Conservation (phyloP, 2,113 vertebrate genomes). For the Egretta garzetta region DNA sequence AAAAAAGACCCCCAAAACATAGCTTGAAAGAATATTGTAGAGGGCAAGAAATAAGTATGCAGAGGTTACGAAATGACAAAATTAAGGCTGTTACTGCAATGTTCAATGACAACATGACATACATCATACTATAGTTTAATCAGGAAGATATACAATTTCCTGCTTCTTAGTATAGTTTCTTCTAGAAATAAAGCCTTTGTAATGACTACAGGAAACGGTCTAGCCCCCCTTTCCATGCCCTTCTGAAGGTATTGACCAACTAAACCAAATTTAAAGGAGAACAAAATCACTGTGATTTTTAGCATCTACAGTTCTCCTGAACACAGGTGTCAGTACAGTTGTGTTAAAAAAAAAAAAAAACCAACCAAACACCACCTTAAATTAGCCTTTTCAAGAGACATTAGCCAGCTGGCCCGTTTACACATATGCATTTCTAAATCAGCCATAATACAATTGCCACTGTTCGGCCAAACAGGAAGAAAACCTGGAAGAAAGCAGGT, state of each 20-base stretch:
- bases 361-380: neutral
- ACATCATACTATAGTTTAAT: neutral
- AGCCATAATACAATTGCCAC: neutral
- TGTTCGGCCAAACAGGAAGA: neutral
- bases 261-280: neutral
- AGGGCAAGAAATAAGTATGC: neutral
- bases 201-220: neutral
- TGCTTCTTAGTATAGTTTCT: neutral
- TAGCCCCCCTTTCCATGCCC: neutral
- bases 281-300: neutral
- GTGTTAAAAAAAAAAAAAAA: neutral
- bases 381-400: neutral
- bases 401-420: neutral
- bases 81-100: neutral
- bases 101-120: neutral
- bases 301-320: neutral
- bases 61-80: neutral
- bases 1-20: neutral
- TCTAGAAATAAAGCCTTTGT: neutral
- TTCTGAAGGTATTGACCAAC: neutral
- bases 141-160: neutral
- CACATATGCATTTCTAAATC: neutral
- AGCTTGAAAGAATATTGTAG: neutral
- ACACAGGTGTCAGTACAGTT: neutral
- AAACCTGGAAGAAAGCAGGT: neutral